Evolutionary conservation across 2,797 vertebrate species (phyloP).

Genomic region (Falco concolor): DNA sequence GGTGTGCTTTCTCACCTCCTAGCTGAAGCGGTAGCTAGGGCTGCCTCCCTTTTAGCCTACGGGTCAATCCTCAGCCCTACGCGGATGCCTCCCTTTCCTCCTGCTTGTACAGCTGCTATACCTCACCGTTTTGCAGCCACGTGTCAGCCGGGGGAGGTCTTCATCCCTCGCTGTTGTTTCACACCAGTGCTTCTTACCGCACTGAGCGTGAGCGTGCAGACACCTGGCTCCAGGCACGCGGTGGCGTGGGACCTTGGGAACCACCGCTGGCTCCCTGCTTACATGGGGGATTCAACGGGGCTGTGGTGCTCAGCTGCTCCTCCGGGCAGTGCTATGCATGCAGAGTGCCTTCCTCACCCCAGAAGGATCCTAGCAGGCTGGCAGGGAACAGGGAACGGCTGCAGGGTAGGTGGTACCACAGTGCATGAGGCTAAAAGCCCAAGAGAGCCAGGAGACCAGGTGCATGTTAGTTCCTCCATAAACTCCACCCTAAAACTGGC

Average conservation of each 20-base stretch:
- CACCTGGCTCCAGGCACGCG: fast-evolving
- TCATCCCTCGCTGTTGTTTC: neutral
- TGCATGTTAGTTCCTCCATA: neutral
- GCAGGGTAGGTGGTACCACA: neutral
- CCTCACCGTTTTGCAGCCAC: neutral
- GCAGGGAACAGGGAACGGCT: neutral
- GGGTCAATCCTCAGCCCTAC: neutral
- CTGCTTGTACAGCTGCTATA: neutral
- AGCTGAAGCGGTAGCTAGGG: neutral
- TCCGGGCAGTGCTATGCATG: fast-evolving
- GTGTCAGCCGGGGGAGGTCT: neutral
- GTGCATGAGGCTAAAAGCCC: neutral
- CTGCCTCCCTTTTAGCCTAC: neutral
- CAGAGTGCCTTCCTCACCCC: neutral
- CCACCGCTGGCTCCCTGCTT: neutral
- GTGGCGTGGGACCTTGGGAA: neutral
- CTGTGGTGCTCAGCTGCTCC: neutral
- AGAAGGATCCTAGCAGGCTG: fast-evolving
- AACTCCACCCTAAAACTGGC: neutral
- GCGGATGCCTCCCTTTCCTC: neutral
- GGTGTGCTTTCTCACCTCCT: neutral
- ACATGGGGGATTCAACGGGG: fast-evolving
- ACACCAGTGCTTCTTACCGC: neutral
- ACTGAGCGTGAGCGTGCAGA: neutral
- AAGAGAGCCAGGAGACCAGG: fast-evolving